Percentiles rank a stretch among this genome's conserved stretches.
Evolutionary conservation across 1,140 invertebrate genomes (phyloP).

Genomic region (Agraylea sexmaculata): DNA sequence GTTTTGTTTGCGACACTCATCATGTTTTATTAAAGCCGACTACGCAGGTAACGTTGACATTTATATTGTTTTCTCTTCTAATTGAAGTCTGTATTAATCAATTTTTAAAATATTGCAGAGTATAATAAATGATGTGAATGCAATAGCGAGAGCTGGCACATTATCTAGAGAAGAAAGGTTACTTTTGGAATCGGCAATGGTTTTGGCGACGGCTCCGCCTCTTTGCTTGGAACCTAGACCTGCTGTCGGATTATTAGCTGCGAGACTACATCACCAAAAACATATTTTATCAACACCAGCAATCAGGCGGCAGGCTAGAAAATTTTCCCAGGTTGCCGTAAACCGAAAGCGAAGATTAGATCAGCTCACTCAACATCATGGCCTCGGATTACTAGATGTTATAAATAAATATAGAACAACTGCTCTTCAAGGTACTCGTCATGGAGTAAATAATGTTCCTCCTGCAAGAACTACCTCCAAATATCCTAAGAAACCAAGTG

Average conservation of each 20-base stretch:
- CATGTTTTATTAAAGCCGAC: conserved; percentile 83
- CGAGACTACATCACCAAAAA: conserved; percentile 59
- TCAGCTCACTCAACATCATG: conserved; percentile 65
- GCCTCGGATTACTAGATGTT: conserved; percentile 51
- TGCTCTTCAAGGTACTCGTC: conserved; percentile 31
- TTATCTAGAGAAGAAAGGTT: conserved; percentile 70
- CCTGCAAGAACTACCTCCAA: conserved; percentile 30
- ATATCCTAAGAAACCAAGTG: conserved; percentile 39
- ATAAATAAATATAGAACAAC: conserved; percentile 36
- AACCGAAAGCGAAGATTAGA: conserved; percentile 82
- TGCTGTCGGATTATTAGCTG: conserved; percentile 59
- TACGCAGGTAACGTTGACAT: conserved; percentile 55
- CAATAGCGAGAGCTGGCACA: conserved; percentile 50
- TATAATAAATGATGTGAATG: conserved; percentile 61
- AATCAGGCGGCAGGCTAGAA: conserved; percentile 59
- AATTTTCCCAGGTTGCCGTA: conserved; percentile 65
- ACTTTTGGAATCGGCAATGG: conserved; percentile 67
- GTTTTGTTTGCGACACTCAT: conserved; percentile 58
- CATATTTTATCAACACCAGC: conserved; percentile 62
- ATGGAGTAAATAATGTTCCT: conserved; percentile 21
- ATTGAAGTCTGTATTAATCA: not conserved
- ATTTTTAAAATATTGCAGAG: conserved; percentile 43
- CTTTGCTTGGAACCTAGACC: conserved; percentile 80
- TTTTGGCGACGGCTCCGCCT: conserved; percentile 71
- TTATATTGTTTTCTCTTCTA: not conserved